Evolutionary conservation across 1,140 invertebrate species (phyloP), one percentile per base, ranked within the genome.

Genomic region (Battus philenor): DNA sequence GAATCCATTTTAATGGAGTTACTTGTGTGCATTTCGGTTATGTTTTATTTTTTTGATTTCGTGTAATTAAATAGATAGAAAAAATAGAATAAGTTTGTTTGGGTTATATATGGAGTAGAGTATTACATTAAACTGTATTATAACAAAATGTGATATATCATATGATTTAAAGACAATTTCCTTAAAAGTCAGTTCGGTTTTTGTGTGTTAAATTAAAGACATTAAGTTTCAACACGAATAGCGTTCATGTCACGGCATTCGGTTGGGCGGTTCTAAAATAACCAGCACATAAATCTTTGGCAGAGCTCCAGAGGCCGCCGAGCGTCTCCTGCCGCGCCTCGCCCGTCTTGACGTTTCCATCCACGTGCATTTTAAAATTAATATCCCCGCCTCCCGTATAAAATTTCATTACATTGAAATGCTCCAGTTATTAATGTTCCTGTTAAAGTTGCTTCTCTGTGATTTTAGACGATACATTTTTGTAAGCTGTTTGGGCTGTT

Each of bases 1-100:
- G 76, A 79, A 75, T 63, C 67, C 45, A 67, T 77, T 78, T 82
- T 84, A 80, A 81, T 84, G 80, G 72, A 78, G 71, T 81, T 75
- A 78, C 71, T 78, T 75, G 71, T 68, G 69, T 71, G 72, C 66
- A 70, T 69, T 75, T 73, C 66, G 68, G 68, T 73, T 74, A 69
- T 44, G 55, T 67, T 50, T 68, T 72, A 63, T 69, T 68, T 63
- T 66, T 68, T 62, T n/a, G n/a, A n/a, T n/a, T n/a, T n/a, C n/a
- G n/a, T n/a, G n/a, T n/a, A n/a, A n/a, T n/a, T n/a, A n/a, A n/a
- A n/a, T n/a, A n/a, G n/a, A n/a, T n/a, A n/a, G n/a, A n/a, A n/a
- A n/a, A n/a, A n/a, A n/a, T n/a, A n/a, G n/a, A n/a, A n/a, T n/a
- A n/a, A n/a, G n/a, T n/a, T n/a, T n/a, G n/a, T n/a, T n/a, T n/a